Evolutionary conservation across 2,113 vertebrate genomes (phyloP).

Genomic region (Heliornis fulica): DNA sequence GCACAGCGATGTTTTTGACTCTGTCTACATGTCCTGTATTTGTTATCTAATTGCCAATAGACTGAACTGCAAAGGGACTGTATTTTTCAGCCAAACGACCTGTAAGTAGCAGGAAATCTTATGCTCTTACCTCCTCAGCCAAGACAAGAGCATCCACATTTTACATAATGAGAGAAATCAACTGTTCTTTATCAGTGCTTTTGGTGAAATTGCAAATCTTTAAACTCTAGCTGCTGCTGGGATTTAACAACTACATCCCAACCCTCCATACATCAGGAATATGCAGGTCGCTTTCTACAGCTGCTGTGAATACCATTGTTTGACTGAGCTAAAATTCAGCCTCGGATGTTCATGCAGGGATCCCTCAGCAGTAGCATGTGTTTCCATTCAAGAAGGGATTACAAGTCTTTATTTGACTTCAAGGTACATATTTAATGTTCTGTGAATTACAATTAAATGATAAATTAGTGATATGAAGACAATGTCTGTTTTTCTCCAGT

Average conservation of each 20-base stretch:
- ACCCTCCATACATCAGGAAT: slow-evolving; percentile 25
- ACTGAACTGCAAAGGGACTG: slow-evolving; percentile 42
- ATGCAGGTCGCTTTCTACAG: background rate
- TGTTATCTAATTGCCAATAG: slow-evolving; percentile 72
- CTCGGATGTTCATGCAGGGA: background rate
- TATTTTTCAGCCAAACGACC: slow-evolving; percentile 66
- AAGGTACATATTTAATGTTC: background rate
- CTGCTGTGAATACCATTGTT: background rate
- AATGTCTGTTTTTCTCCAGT: background rate
- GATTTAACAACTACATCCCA: slow-evolving; percentile 45
- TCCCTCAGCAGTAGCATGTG: background rate
- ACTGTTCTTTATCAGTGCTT: slow-evolving; percentile 61
- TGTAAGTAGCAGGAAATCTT: slow-evolving; percentile 63
- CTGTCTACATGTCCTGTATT: slow-evolving; percentile 61
- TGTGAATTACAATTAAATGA: background rate
- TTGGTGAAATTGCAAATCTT: slow-evolving; percentile 62
- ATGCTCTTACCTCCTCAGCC: slow-evolving; percentile 7
- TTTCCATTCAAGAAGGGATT: background rate
- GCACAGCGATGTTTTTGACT: slow-evolving; percentile 46
- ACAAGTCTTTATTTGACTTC: background rate
- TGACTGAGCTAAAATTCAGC: background rate
- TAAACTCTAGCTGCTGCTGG: slow-evolving; percentile 36
- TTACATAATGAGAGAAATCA: slow-evolving; percentile 66
- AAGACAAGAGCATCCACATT: slow-evolving; percentile 55
- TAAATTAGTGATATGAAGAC: background rate